Conservation (phyloP, 2,888 invertebrate species). For the Troides oblongomaculatus region DNA sequence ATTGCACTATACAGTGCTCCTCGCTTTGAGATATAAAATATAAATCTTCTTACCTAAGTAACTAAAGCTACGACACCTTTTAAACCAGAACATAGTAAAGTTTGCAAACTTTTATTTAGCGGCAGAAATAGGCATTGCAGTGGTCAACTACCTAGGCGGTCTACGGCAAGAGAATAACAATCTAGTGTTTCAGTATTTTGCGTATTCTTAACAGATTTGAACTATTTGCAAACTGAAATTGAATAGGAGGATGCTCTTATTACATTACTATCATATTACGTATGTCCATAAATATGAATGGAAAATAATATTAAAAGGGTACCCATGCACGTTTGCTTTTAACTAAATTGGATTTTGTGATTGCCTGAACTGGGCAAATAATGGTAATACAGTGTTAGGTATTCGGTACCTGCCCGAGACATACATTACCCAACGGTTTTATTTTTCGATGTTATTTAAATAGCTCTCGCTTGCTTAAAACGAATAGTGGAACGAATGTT, state of each 20-base stretch:
- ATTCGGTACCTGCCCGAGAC: not conserved
- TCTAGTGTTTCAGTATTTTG: not conserved
- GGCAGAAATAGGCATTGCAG: too few relatives aligned
- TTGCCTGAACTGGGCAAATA: conserved; percentile 29
- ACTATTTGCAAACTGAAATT: conserved; percentile 9
- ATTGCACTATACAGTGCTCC: too few relatives aligned
- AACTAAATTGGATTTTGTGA: conserved; percentile 29
- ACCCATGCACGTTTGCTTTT: conserved; percentile 26
- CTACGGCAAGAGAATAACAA: not conserved
- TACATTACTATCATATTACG: conserved; percentile 9
- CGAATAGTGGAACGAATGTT: not conserved
- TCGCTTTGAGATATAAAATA: too few relatives aligned
- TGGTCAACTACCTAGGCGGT: too few relatives aligned
- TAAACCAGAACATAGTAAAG: too few relatives aligned
- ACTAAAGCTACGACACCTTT: too few relatives aligned
- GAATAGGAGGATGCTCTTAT: conserved; percentile 13
- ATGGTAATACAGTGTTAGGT: conserved; percentile 23
- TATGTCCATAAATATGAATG: conserved; percentile 26
- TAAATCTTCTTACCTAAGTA: too few relatives aligned
- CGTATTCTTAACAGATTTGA: not conserved
- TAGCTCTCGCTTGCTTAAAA: not conserved
- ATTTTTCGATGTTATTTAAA: conserved; percentile 3
- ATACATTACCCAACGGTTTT: not conserved
- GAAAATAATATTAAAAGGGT: conserved; percentile 27
- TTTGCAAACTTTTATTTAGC: too few relatives aligned